phyloP scores from a whole-genome alignment of 1,140 invertebrate genomes.

The Drosophila baimaii region DNA sequence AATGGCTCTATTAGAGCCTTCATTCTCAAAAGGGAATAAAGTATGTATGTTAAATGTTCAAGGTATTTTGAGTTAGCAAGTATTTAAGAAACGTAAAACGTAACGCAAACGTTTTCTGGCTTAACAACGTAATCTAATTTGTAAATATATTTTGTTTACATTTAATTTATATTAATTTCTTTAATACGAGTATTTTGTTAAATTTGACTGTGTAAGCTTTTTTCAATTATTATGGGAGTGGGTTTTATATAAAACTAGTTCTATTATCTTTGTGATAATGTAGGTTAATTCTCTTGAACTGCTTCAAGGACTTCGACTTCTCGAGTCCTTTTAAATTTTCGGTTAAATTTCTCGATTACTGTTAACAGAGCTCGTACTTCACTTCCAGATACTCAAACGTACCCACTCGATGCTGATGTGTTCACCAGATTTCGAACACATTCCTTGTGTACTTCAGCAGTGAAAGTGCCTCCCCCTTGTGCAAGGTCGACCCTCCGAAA shows the following conservation, averaged over 20 bases:
- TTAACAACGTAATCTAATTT: neutral
- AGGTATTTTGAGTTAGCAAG: too few species aligned
- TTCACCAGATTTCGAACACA: slow-evolving; percentile 22
- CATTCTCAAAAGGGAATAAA: neutral
- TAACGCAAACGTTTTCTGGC: too few species aligned
- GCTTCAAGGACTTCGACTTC: neutral
- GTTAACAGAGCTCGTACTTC: slow-evolving; percentile 18
- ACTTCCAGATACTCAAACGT: neutral
- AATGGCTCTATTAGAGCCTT: slow-evolving; percentile 14
- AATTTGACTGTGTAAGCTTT: too few species aligned
- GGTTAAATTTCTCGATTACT: neutral
- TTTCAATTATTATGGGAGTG: too few species aligned
- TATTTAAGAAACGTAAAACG: too few species aligned
- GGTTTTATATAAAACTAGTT: too few species aligned
- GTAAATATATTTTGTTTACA: neutral
- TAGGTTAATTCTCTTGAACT: neutral
- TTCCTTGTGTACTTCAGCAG: slow-evolving; percentile 21
- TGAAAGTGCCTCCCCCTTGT: neutral
- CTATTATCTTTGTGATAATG: neutral
- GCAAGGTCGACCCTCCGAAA: slow-evolving; percentile 27
- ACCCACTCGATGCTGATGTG: slow-evolving; percentile 24
- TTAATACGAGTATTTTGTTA: too few species aligned
- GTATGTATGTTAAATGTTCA: neutral
- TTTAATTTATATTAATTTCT: neutral
- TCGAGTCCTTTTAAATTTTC: too few species aligned